Evolutionary conservation across 2,113 vertebrate genomes (phyloP).

Genomic region (Xyrauchen texanus): DNA sequence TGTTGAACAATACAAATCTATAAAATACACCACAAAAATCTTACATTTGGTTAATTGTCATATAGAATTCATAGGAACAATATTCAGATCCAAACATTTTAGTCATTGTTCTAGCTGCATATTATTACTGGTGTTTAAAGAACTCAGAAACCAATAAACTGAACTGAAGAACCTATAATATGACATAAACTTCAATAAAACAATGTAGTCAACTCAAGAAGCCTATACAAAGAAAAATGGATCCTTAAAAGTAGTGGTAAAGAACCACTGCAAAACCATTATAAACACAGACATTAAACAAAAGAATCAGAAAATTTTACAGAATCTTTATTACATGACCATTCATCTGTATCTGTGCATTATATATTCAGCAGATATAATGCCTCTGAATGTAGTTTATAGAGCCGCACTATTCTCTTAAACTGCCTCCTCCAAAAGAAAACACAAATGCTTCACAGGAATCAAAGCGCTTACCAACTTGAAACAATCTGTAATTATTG

Average conservation of each 20-base stretch:
- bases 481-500: constrained; percentile 70
- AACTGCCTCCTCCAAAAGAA: constrained; percentile 61
- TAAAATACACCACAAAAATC: too few relatives aligned
- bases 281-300: background rate
- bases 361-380: constrained; percentile 50
- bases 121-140: background rate
- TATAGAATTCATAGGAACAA: too few relatives aligned
- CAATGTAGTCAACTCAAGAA: too few relatives aligned
- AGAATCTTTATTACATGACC: background rate
- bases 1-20: too few relatives aligned
- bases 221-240: too few relatives aligned
- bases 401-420: constrained; percentile 59
- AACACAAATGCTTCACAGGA: constrained; percentile 71
- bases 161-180: too few relatives aligned
- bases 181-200: too few relatives aligned
- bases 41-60: too few relatives aligned
- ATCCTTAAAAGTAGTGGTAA: too few relatives aligned
- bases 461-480: constrained; percentile 71
- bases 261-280: too few relatives aligned
- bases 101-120: too few relatives aligned
- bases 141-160: background rate
- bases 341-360: background rate
- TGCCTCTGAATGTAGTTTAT: constrained; percentile 54
- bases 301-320: background rate
- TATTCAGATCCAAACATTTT: too few relatives aligned